Conservation (phyloP, 2,797 vertebrate genomes). For the Danionella dracula region DNA sequence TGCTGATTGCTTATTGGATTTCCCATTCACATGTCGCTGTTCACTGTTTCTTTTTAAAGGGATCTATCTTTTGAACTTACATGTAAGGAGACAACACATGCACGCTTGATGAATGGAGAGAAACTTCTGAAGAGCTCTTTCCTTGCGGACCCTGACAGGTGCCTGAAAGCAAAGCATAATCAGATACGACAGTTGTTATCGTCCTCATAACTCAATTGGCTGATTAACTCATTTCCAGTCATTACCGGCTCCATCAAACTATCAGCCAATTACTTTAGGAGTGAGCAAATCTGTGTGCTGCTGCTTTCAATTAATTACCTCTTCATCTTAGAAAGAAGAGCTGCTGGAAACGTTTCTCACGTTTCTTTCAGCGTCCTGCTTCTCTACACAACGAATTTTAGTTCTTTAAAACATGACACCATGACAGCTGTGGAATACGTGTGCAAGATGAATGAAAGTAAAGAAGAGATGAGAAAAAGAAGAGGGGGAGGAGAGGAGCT, state of each 20-base stretch:
- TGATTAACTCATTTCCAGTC: constrained; percentile 6
- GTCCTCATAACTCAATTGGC: constrained; percentile 12
- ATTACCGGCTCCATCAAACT: constrained; percentile 13
- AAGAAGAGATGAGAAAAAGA: neutral
- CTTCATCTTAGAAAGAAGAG: neutral
- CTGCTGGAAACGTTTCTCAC: neutral
- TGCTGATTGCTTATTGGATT: too few relatives aligned
- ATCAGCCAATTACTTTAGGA: neutral
- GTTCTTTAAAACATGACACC: constrained; percentile 40
- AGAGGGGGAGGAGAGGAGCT: constrained; percentile 2
- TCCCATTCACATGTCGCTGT: too few relatives aligned
- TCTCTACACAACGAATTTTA: constrained; percentile 40
- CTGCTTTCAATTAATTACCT: neutral
- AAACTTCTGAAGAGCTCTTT: constrained; percentile 68
- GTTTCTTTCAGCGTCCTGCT: neutral
- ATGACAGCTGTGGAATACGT: constrained; percentile 46
- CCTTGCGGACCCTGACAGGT: constrained; percentile 65
- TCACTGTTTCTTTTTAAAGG: too few relatives aligned
- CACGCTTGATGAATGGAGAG: constrained; percentile 82
- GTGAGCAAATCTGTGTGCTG: neutral
- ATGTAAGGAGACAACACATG: constrained; percentile 72
- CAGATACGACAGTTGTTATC: neutral
- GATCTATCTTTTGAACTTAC: too few relatives aligned
- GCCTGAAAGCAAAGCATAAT: constrained; percentile 59
- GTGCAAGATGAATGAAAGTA: constrained; percentile 42